Evolutionary conservation across 2,888 invertebrate species (phyloP), one percentile per base, ranked within the genome.

Genomic region (Drosophila kambysellisi): DNA sequence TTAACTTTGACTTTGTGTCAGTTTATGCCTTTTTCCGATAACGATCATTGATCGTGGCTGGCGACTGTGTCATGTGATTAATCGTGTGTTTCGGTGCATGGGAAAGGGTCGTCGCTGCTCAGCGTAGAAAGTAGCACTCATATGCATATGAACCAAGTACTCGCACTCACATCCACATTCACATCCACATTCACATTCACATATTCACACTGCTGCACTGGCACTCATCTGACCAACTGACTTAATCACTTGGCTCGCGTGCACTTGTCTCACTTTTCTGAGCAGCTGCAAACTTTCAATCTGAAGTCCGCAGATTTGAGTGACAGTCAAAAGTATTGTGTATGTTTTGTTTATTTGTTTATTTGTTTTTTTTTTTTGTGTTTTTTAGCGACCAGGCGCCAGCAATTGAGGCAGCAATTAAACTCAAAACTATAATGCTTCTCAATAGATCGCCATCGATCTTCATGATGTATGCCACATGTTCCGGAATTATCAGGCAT

Each of bases 1-100:
- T 84, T 89, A 78, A 81, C 83, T 85, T 88, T 84, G 83, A 88
- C 84, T 88, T 80, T 83, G 82, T 89, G 89, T 89, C 85, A 89
- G 87, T 71, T 89, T 73, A 79, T 80, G 85, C 64, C 78, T 65
- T 43, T 43, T 30, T 8, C 35, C 61, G 85, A 85, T 89, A 80
- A 61, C 70, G 72, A 84, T 88, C 84, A 51, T 29, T 35, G 86
- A 85, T 84, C 84, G 88, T 84, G 83, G 79, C 80, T 82, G 77
- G 60, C 74, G 67, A 72, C 75, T 73, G 58, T 77, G 75, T 76
- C 80, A 79, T 81, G 74, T 84, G 84, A 88, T 85, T 88, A 86
- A 88, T 85, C 79, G 81, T 88, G 87, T 86, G 88, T 81, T 71
- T 84, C 69, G 52, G 41, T 59, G 81, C 74, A 71, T 84, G 85